phyloP scores from a whole-genome alignment of 2,113 vertebrate species.

The Murina feae region DNA sequence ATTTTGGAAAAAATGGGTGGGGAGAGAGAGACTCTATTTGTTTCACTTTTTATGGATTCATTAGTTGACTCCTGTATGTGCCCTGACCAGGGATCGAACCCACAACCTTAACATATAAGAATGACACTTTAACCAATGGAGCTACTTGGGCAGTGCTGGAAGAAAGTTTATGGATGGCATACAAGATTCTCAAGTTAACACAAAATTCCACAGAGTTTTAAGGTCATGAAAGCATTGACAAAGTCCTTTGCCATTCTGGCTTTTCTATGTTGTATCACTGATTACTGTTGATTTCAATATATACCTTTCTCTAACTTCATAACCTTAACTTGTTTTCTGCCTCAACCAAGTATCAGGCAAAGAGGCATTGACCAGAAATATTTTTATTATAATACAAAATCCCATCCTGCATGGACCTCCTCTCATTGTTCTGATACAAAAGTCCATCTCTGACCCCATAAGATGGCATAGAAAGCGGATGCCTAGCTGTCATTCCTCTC shows the following conservation, averaged over 20 bases:
- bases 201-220: conserved; percentile 7
- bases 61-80: too few relatives aligned
- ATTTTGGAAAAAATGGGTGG: background rate
- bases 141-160: too few relatives aligned
- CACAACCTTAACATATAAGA: too few relatives aligned
- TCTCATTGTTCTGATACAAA: background rate
- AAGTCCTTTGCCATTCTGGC: background rate
- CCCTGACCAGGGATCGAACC: too few relatives aligned
- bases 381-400: conserved; percentile 6
- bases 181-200: background rate
- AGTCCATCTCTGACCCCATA: background rate
- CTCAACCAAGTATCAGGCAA: background rate
- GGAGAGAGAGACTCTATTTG: too few relatives aligned
- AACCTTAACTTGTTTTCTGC: conserved; percentile 28
- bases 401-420: background rate
- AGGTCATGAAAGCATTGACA: background rate
- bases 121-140: too few relatives aligned
- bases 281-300: background rate
- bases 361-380: background rate
- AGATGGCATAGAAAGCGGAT: background rate
- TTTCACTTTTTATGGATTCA: too few relatives aligned
- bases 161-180: background rate
- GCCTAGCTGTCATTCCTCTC: background rate
- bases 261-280: conserved; percentile 8
- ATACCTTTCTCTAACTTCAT: background rate